These are phyloP conservation scores for Drosophila hydei DNA, from an alignment of 1,140 invertebrate genomes.

Conservation along the genomic window DNA sequence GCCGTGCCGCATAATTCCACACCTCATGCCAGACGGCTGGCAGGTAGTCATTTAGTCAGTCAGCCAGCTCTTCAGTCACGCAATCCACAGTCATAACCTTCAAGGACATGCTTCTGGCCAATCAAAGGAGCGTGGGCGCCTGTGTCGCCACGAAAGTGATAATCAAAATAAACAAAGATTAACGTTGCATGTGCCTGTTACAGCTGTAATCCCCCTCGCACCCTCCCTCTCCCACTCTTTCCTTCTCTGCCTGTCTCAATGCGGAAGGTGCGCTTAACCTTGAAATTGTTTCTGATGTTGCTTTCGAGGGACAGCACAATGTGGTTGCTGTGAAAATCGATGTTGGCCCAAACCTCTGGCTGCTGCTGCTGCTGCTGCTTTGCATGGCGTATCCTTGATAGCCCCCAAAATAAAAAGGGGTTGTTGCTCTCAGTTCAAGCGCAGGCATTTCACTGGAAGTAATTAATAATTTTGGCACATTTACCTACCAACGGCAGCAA, in stretches of 20 bases:
- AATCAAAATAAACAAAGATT: constrained; percentile 80
- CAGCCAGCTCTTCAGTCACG: constrained; percentile 27
- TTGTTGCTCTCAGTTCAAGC: constrained; percentile 37
- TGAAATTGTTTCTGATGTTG: constrained; percentile 36
- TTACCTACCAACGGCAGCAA: constrained; percentile 16
- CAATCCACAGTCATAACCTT: constrained; percentile 40
- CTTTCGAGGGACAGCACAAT: background rate
- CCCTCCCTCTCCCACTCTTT: background rate
- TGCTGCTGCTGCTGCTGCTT: background rate
- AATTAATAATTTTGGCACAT: constrained; percentile 69
- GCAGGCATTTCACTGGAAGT: constrained; percentile 32
- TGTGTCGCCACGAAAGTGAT: constrained; percentile 59
- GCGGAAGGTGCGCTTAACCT: constrained; percentile 50
- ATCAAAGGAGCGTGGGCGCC: constrained; percentile 35
- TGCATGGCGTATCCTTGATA: background rate
- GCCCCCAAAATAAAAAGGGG: constrained; percentile 46
- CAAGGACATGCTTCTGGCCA: constrained; percentile 62
- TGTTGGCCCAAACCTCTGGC: constrained; percentile 10
- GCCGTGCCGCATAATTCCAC: constrained; percentile 17
- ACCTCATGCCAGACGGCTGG: constrained; percentile 23
- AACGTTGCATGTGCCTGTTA: constrained; percentile 37
- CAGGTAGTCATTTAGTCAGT: constrained; percentile 30
- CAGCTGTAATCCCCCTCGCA: background rate
- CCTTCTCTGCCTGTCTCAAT: background rate
- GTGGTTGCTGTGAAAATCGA: constrained; percentile 63